Base-by-base conservation (phyloP, 2,113 vertebrate species). In the Pelobates fuscus region DNA sequence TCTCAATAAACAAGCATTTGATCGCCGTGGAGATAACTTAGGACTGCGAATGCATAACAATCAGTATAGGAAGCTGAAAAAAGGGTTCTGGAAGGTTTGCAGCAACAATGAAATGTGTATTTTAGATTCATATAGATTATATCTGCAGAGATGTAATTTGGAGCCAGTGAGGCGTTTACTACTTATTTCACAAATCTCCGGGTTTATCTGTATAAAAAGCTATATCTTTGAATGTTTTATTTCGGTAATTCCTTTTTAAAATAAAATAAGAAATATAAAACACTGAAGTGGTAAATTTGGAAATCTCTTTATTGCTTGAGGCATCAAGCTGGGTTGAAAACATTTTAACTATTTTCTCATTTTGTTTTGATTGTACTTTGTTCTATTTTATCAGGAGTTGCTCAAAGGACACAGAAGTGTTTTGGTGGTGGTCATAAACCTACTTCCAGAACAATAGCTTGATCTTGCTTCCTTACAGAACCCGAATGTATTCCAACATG, bases 171-270 rank as follows among this genome's bases (percentile, higher is more conserved):
- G 55, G 73, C 65, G 43, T 60, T 67, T n/a, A 61, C 63, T 49
- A 61, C 65, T 77, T 77, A 77, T 67, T 68, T 77, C 73, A 77
- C 73, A 77, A 77, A 77, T 68, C 73, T 77, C 65, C 32, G 26
- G 27, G 26, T 68, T 61, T 61, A 68, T 77, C 65, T 18, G 73
- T 52, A 61, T 29, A 59, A 67, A 76, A 76, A 67, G 55, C 26
- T n/a, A 43, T 37, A 76, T 44, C 25, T 68, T 52, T 8, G 8
- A 58, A 61, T 32, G 65, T 41, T 61, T 68, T 67, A 76, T 76
- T 24, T 37, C 44, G 55, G 59, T 67, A 59, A 59, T 75, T 67
- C 54, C 57, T 71, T 21, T 65, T 24, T n/a, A 63, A 65, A 43
- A 43, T 67, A 67, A 75, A 67, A 61, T 60, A 60, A 68, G 59